A percentile compares a stretch with the other conserved stretches of the same genome.
phyloP scores from a whole-genome alignment of 2,113 vertebrate genomes.

The Cynoglossus semilaevis region DNA sequence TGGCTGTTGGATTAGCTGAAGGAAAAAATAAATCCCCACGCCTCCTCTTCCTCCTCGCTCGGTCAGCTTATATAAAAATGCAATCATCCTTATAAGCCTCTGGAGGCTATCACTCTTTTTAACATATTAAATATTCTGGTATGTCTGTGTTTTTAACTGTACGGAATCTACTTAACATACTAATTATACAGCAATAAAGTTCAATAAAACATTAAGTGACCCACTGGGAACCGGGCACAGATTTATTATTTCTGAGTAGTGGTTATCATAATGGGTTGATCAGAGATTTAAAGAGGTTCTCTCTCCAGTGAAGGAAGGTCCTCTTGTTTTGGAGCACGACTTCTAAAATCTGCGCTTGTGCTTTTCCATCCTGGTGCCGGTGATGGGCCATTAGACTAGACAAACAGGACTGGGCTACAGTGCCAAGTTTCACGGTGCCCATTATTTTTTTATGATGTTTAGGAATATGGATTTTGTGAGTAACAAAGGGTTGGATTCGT shows the following conservation, averaged over 20 bases:
- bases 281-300: background rate
- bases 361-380: too few relatives aligned
- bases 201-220: conserved; percentile 3
- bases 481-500: background rate
- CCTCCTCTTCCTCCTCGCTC: background rate
- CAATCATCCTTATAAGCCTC: background rate
- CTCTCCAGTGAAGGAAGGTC: background rate
- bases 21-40: background rate
- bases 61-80: conserved; percentile 9
- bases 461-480: too few relatives aligned
- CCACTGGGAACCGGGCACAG: background rate
- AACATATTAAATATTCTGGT: background rate
- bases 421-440: too few relatives aligned
- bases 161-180: background rate
- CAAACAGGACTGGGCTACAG: too few relatives aligned
- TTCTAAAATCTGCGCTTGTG: too few relatives aligned
- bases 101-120: conserved; percentile 1
- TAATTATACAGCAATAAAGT: conserved; percentile 4
- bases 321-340: background rate
- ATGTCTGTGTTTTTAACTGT: background rate
- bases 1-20: background rate
- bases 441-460: too few relatives aligned
- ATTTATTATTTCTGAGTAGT: background rate
- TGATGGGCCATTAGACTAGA: too few relatives aligned
- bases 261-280: background rate